Conservation (phyloP, 2,888 invertebrate genomes). For the Thalpophila matura region DNA sequence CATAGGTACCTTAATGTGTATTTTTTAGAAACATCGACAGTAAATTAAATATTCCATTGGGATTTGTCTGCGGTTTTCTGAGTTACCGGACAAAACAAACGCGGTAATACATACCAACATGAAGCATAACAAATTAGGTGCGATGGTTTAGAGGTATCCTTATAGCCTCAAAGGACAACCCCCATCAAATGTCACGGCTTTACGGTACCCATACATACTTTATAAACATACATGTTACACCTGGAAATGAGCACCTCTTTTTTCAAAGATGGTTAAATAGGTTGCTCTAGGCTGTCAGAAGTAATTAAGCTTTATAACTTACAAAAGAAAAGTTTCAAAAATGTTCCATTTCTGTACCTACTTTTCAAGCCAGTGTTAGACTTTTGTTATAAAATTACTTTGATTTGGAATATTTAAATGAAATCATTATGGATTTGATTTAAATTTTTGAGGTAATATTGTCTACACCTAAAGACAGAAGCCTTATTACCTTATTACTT, state of each 20-base stretch:
- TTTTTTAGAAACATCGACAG: not conserved
- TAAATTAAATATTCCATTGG: constrained; percentile 22
- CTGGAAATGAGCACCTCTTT: constrained; percentile 7
- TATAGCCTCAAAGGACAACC: constrained; percentile 46
- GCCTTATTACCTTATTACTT: no score
- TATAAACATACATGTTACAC: constrained; percentile 4
- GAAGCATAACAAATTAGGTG: constrained; percentile 39
- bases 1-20: no score
- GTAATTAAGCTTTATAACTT: no score
- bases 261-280: constrained; percentile 2
- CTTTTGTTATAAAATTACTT: constrained; percentile 11
- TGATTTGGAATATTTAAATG: constrained; percentile 12
- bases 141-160: constrained; percentile 25
- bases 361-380: not conserved
- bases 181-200: constrained; percentile 45
- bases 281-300: not conserved
- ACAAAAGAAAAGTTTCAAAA: not conserved
- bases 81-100: constrained; percentile 18
- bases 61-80: constrained; percentile 37
- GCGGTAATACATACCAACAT: constrained; percentile 40
- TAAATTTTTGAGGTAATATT: no score
- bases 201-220: constrained; percentile 28
- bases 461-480: no score
- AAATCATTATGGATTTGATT: no score
- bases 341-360: no score